phyloP scores from a whole-genome alignment of 2,113 vertebrate genomes.

The Ceyx melanurus region DNA sequence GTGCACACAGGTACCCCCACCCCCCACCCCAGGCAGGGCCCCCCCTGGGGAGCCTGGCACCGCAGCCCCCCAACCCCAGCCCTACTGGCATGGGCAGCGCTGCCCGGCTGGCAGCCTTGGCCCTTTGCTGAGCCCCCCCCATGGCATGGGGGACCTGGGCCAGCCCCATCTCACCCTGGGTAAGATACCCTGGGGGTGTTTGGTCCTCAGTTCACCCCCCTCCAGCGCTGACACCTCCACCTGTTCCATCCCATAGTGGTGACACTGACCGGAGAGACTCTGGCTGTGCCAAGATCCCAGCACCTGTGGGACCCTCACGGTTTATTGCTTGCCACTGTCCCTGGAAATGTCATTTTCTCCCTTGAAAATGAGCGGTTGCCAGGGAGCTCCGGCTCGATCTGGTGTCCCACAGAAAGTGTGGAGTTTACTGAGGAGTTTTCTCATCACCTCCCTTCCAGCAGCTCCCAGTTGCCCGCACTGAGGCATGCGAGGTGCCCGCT shows the following conservation, averaged over 20 bases:
- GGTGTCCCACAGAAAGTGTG: accelerated
- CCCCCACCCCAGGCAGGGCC: too few species aligned
- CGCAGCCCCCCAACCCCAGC: neutral
- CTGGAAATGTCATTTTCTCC: accelerated
- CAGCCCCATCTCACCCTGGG: neutral
- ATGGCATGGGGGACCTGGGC: neutral
- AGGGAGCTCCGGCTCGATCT: neutral
- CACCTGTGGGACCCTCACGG: too few species aligned
- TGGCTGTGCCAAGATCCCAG: accelerated
- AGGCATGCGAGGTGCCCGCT: neutral
- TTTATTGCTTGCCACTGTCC: accelerated
- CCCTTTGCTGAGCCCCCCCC: neutral
- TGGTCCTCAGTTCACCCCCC: accelerated
- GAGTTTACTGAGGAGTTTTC: neutral
- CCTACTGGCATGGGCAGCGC: neutral
- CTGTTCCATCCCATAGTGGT: neutral
- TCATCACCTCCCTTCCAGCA: neutral
- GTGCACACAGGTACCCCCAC: neutral
- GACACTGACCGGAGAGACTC: neutral
- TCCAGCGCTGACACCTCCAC: accelerated
- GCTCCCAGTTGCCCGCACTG: accelerated
- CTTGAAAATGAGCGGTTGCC: neutral
- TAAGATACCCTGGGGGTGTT: neutral
- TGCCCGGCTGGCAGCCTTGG: neutral
- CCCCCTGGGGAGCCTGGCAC: neutral